phyloP scores from a whole-genome alignment of 2,888 invertebrate genomes.

The Drosophila greeni region DNA sequence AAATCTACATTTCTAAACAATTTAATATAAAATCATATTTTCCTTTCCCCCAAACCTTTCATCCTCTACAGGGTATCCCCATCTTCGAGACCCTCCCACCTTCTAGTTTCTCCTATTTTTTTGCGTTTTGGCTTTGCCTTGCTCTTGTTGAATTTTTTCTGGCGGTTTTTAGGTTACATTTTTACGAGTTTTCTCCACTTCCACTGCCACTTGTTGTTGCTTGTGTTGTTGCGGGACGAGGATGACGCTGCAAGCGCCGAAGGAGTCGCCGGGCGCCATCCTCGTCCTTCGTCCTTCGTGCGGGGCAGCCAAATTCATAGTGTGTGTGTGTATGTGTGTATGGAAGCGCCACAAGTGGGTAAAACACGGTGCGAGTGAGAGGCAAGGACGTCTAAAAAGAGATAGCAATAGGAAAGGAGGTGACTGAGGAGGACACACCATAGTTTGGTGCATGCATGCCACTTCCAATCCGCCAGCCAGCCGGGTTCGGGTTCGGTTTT shows the following conservation, averaged over 20 bases:
- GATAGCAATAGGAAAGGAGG: neutral
- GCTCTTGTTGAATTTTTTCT: constrained; percentile 67
- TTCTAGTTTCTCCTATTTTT: constrained; percentile 11
- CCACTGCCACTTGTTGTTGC: constrained; percentile 42
- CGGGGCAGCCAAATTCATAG: constrained; percentile 45
- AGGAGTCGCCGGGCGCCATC: constrained; percentile 45
- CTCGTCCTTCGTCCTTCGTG: constrained; percentile 40
- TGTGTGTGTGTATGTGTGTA: constrained; percentile 47
- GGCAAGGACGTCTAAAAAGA: constrained; percentile 3
- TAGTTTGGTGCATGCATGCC: constrained; percentile 56
- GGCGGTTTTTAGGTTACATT: constrained; percentile 76
- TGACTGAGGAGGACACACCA: constrained; percentile 1
- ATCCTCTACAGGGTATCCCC: neutral
- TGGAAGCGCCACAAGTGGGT: constrained; percentile 73
- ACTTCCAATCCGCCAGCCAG: constrained; percentile 17
- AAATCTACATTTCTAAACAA: too few species aligned
- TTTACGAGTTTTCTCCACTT: constrained; percentile 71
- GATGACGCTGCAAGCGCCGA: constrained; percentile 55
- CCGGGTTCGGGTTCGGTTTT: constrained; percentile 25
- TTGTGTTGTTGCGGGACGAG: constrained; percentile 33
- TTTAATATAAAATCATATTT: too few species aligned
- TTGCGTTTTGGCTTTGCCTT: constrained; percentile 30
- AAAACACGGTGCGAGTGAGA: constrained; percentile 43
- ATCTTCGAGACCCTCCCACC: neutral
- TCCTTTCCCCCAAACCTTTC: neutral